Percentiles rank a stretch among this genome's conserved stretches.
Conservation (phyloP, 1,140 invertebrate species). For the Brachionus rubens region DNA sequence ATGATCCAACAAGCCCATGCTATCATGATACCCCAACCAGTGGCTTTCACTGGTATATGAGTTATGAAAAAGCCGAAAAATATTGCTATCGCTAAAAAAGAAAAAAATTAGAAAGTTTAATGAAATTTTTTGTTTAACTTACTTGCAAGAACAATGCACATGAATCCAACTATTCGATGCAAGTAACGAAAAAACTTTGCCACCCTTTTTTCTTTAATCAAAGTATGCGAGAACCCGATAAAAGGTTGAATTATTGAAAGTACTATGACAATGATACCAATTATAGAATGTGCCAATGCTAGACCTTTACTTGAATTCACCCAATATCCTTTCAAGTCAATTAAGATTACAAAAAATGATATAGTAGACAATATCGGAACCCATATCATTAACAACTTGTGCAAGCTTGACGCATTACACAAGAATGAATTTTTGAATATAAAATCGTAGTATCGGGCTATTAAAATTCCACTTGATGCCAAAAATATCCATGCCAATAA, state of each 20-base stretch:
- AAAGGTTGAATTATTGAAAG: not conserved
- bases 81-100: not conserved
- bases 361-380: not conserved
- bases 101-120: not conserved
- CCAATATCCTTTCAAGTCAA: conserved; percentile 2
- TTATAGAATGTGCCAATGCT: conserved; percentile 28
- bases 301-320: not conserved
- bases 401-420: not conserved
- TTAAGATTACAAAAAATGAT: conserved; percentile 24
- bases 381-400: conserved; percentile 13
- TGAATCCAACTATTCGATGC: not conserved
- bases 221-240: not conserved
- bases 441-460: conserved; percentile 22
- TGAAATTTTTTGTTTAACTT: not conserved
- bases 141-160: conserved; percentile 22
- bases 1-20: conserved; percentile 18
- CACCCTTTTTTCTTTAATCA: not conserved
- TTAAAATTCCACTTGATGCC: conserved; percentile 20
- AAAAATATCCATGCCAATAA: conserved; percentile 30
- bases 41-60: not conserved
- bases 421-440: not conserved
- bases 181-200: not conserved
- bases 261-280: conserved; percentile 10
- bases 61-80: conserved; percentile 28
- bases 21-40: conserved; percentile 26